These are phyloP conservation scores for Tragelaphus strepsiceros DNA, from an alignment of 2,113 vertebrate species.

Conservation along the genomic window DNA sequence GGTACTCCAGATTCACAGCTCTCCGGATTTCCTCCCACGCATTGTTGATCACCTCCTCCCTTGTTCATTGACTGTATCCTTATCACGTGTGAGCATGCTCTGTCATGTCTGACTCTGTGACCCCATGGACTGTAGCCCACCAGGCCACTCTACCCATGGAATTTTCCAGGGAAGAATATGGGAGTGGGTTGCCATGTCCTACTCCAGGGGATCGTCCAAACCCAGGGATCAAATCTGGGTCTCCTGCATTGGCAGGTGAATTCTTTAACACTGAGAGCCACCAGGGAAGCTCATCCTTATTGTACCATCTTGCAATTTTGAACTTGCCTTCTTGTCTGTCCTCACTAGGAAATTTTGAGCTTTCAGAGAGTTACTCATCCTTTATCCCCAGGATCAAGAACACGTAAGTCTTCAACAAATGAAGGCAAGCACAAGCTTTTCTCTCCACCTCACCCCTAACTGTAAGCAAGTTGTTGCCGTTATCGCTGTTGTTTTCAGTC, in stretches of 20 bases:
- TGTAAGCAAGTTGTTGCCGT: not conserved
- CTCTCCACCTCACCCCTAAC: not conserved
- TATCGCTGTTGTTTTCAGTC: not conserved
- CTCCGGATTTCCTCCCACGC: not conserved
- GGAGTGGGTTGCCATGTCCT: not conserved
- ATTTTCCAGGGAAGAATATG: not conserved
- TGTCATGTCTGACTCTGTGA: not conserved
- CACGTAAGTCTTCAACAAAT: not conserved
- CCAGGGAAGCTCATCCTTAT: not conserved
- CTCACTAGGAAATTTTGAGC: not conserved
- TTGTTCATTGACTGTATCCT: not conserved
- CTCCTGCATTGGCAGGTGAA: not conserved
- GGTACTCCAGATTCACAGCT: not conserved
- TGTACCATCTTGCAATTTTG: not conserved
- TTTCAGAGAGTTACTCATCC: not conserved
- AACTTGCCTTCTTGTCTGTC: not conserved
- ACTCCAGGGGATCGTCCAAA: not conserved
- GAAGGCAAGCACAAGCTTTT: not conserved
- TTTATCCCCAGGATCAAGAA: not conserved
- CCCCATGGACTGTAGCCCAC: not conserved
- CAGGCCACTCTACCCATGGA: not conserved
- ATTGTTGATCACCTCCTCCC: accelerated
- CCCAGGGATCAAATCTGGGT: not conserved
- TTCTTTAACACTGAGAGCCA: not conserved
- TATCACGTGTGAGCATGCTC: not conserved